Percentiles rank a stretch among this genome's conserved stretches.
These are phyloP conservation scores for Ceyx erithaca DNA, from an alignment of 2,797 vertebrate genomes.

Conservation along the genomic window DNA sequence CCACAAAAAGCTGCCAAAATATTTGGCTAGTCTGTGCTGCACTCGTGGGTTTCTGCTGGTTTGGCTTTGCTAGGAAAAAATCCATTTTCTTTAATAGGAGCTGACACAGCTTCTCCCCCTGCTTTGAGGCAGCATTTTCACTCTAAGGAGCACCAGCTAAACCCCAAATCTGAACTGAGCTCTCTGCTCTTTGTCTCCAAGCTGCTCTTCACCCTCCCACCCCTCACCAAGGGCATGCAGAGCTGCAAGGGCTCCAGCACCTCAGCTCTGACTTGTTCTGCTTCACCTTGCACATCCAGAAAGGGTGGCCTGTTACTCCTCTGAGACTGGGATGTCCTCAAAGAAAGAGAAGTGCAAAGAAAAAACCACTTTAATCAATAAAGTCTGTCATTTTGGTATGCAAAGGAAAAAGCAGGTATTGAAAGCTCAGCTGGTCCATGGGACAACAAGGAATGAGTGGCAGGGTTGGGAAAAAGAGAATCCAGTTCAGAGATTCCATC, in stretches of 20 bases:
- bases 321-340: too few species aligned
- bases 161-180: neutral
- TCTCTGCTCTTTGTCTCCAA: neutral
- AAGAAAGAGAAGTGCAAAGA: neutral
- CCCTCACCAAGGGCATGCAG: neutral
- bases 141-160: neutral
- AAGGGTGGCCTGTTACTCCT: neutral
- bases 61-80: neutral
- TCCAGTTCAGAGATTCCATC: neutral
- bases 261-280: neutral
- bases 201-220: neutral
- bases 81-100: neutral
- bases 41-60: neutral
- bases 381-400: neutral
- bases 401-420: neutral
- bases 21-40: neutral
- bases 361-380: neutral
- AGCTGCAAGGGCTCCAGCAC: neutral
- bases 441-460: neutral
- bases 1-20: neutral
- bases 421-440: neutral
- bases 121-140: neutral
- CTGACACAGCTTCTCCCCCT: neutral
- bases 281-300: neutral
- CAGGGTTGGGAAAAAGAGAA: neutral